Conservation (phyloP, 2,797 vertebrate species). For the Centroberyx gerrardi region DNA sequence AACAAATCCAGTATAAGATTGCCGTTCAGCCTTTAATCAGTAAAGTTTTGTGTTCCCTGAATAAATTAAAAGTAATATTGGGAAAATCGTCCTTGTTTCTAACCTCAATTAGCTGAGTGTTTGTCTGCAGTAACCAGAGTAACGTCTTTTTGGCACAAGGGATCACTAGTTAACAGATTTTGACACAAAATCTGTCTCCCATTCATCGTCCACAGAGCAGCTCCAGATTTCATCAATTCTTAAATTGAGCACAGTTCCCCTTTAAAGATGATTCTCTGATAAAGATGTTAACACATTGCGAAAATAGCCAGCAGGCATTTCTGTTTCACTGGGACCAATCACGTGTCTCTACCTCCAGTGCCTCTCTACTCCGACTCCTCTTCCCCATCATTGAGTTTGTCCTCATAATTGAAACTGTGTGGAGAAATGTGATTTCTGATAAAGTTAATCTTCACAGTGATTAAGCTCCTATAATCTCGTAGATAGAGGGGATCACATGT, state of each 20-base stretch:
- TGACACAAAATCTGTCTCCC: too few species aligned
- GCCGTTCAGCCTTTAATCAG: too few species aligned
- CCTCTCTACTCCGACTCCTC: slow-evolving; percentile 2
- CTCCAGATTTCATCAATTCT: not conserved
- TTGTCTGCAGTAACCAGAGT: not conserved
- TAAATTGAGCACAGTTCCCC: slow-evolving; percentile 11
- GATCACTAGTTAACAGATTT: too few species aligned
- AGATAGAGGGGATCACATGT: slow-evolving; percentile 64
- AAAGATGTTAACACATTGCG: slow-evolving; percentile 54
- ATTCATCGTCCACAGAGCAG: not conserved
- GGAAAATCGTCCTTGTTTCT: not conserved
- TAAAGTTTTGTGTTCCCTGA: too few species aligned
- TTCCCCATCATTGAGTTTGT: slow-evolving; percentile 40
- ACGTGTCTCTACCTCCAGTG: slow-evolving; percentile 29
- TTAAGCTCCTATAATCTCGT: slow-evolving; percentile 64
- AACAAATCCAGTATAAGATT: not conserved
- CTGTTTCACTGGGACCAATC: slow-evolving; percentile 50
- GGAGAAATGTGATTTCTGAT: slow-evolving; percentile 73
- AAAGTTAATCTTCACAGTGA: slow-evolving; percentile 73
- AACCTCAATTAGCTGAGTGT: not conserved
- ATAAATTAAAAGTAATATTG: too few species aligned
- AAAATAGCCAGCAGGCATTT: slow-evolving; percentile 63
- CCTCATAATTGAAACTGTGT: slow-evolving; percentile 72
- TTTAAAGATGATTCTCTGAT: slow-evolving; percentile 53
- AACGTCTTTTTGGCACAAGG: not conserved